Evolutionary conservation across 1,140 invertebrate species (phyloP).

Genomic region (Triops cancriformis): DNA sequence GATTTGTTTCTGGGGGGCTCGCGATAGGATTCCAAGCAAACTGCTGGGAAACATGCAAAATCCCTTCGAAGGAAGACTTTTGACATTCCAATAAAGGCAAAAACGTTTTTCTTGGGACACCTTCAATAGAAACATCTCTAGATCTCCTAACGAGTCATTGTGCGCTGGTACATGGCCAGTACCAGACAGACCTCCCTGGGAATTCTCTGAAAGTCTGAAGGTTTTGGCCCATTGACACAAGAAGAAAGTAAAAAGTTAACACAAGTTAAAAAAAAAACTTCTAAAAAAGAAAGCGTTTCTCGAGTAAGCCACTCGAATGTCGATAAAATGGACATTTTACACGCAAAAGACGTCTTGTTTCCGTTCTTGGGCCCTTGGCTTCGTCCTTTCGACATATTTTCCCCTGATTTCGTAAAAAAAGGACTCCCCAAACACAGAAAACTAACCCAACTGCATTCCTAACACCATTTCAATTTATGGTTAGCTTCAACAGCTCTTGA

Average conservation of each 20-base stretch:
- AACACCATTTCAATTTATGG: background rate
- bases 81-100: background rate
- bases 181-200: background rate
- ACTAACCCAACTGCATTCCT: background rate
- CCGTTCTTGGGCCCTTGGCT: background rate
- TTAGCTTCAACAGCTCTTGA: background rate
- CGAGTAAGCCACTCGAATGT: background rate
- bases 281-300: background rate
- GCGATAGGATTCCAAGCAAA: background rate
- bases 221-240: no score
- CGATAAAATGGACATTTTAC: background rate
- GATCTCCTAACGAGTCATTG: constrained; percentile 10
- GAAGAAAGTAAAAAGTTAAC: background rate
- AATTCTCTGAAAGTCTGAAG: background rate
- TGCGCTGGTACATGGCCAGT: background rate
- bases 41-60: background rate
- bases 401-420: background rate
- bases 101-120: background rate
- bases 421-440: background rate
- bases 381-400: background rate
- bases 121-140: background rate
- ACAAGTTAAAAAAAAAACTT: background rate
- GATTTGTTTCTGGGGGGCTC: no score
- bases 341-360: background rate
- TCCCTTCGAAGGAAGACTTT: background rate